These are phyloP conservation scores for Aleadryas rufinucha DNA, from an alignment of 2,113 vertebrate species.

Conservation along the genomic window DNA sequence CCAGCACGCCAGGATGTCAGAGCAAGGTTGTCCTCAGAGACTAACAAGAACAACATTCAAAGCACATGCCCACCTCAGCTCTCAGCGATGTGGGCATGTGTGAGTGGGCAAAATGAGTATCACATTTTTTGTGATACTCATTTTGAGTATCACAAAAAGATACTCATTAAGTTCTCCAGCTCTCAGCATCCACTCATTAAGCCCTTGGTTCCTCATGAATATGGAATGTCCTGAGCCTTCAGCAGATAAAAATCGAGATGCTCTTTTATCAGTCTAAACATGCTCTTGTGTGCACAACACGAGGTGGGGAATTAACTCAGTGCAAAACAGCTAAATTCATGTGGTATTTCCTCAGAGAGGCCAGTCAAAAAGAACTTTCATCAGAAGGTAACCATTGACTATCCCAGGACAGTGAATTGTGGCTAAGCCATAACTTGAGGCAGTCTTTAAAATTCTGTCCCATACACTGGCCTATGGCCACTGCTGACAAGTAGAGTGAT, in stretches of 20 bases:
- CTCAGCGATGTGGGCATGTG: too few relatives aligned
- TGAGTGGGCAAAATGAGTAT: too few relatives aligned
- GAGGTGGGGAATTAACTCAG: background rate
- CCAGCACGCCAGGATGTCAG: background rate
- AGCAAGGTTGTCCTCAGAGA: background rate
- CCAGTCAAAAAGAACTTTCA: background rate
- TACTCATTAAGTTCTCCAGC: background rate
- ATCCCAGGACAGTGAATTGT: background rate
- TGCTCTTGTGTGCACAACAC: background rate
- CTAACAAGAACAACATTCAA: background rate
- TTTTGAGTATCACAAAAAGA: too few relatives aligned
- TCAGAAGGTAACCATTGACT: background rate
- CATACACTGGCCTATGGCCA: background rate
- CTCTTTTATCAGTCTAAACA: background rate
- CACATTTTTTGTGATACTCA: too few relatives aligned
- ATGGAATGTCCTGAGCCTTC: background rate
- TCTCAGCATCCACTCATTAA: conserved; percentile 22
- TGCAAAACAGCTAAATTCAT: background rate
- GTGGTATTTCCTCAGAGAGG: background rate
- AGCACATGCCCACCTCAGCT: background rate
- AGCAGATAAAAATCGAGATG: background rate
- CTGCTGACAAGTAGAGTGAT: background rate
- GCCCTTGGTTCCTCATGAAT: background rate
- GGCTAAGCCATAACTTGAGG: background rate
- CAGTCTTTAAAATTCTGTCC: background rate